Evolutionary conservation across 2,888 invertebrate genomes (phyloP).

Genomic region (Plebejus melissa): DNA sequence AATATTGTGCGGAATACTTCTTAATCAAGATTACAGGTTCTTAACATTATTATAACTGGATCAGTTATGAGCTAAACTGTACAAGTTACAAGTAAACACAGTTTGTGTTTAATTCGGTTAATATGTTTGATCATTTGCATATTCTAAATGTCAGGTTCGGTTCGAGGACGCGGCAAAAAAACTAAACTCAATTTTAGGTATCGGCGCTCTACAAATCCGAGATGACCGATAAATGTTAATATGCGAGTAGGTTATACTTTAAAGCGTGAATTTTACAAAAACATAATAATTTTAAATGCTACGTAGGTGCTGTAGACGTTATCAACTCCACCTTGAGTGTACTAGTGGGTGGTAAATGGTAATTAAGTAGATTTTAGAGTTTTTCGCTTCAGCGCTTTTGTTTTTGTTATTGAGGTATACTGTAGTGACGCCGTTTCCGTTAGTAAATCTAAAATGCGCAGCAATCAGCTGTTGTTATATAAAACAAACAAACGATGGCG

Average conservation of each 20-base stretch:
- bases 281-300: neutral
- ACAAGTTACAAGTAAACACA: neutral
- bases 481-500: constrained; percentile 25
- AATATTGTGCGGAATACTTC: neutral
- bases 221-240: neutral
- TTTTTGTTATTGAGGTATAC: neutral
- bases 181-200: neutral
- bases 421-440: neutral
- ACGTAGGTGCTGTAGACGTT: neutral
- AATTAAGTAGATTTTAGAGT: constrained; percentile 1
- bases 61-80: neutral
- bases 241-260: constrained; percentile 1
- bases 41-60: neutral
- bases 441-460: neutral
- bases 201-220: neutral
- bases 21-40: neutral
- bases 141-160: constrained; percentile 31
- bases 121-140: constrained; percentile 9
- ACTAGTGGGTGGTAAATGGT: constrained; percentile 3
- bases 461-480: constrained; percentile 16
- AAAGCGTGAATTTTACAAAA: neutral
- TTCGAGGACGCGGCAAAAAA: constrained; percentile 29
- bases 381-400: neutral
- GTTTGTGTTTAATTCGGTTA: constrained; percentile 1
- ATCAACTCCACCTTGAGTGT: neutral